phyloP scores from a whole-genome alignment of 2,888 invertebrate genomes.

The Petrolisthes manimaculis region DNA sequence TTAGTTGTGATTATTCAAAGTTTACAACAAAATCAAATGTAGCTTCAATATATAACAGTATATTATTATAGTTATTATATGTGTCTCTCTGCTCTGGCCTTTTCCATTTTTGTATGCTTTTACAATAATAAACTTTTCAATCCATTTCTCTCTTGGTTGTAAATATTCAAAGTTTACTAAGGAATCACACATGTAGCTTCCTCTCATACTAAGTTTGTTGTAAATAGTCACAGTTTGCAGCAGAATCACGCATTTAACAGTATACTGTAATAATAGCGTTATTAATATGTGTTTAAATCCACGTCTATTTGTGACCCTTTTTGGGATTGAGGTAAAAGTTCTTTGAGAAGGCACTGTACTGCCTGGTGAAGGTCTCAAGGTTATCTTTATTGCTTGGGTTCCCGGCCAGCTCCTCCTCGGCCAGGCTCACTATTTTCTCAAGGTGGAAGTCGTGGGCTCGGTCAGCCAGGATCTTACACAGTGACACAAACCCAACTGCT shows the following conservation, averaged over 20 bases:
- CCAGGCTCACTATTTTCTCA: neutral
- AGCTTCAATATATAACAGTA: too few relatives aligned
- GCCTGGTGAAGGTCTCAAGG: neutral
- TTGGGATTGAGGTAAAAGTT: slow-evolving; percentile 1
- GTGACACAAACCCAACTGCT: neutral
- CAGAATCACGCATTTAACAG: neutral
- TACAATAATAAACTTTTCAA: too few relatives aligned
- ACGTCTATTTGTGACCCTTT: neutral
- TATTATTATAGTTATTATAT: too few relatives aligned
- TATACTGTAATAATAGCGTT: neutral
- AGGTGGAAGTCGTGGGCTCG: slow-evolving; percentile 24
- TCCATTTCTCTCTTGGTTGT: too few relatives aligned
- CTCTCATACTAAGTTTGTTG: too few relatives aligned
- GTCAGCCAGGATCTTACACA: neutral
- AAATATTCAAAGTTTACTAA: too few relatives aligned
- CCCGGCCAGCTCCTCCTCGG: neutral
- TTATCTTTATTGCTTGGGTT: neutral
- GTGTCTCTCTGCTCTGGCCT: too few relatives aligned
- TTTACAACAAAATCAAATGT: too few relatives aligned
- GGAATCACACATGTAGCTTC: too few relatives aligned
- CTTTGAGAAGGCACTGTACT: neutral
- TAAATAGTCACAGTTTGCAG: too few relatives aligned
- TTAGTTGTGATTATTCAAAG: too few relatives aligned
- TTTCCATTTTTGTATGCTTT: too few relatives aligned
- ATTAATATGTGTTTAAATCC: neutral